phyloP scores from a whole-genome alignment of 2,888 invertebrate genomes.

The Drosophila buzzatii region DNA sequence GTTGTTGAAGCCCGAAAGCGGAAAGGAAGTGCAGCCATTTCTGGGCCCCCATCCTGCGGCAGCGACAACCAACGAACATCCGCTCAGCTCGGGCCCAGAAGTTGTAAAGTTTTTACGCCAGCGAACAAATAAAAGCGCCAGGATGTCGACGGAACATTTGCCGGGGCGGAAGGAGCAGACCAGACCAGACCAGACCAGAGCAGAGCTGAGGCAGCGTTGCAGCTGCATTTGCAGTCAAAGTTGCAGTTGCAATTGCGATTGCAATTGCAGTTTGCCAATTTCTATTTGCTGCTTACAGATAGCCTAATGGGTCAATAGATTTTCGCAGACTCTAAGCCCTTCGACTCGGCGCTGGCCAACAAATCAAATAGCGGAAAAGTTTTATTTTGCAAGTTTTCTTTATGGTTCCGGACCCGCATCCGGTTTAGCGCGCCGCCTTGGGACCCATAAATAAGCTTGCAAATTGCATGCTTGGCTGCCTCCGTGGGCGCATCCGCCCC shows the following conservation, averaged over 20 bases:
- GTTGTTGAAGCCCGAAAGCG: slow-evolving; percentile 11
- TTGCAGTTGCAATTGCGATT: slow-evolving; percentile 32
- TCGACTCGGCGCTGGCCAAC: slow-evolving; percentile 56
- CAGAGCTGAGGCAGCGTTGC: slow-evolving; percentile 16
- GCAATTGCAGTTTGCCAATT: slow-evolving; percentile 44
- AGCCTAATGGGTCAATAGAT: slow-evolving; percentile 63
- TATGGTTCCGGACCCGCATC: slow-evolving; percentile 60
- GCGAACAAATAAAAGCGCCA: slow-evolving; percentile 69
- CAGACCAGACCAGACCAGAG: slow-evolving; percentile 31
- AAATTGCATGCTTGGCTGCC: slow-evolving; percentile 72
- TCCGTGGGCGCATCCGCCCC: slow-evolving; percentile 36
- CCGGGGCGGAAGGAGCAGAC: neutral
- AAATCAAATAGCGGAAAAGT: slow-evolving; percentile 78
- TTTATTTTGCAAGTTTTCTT: slow-evolving; percentile 76
- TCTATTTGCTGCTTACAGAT: slow-evolving; percentile 52
- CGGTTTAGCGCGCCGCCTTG: slow-evolving; percentile 41
- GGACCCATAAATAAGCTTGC: slow-evolving; percentile 70
- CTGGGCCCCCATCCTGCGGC: slow-evolving; percentile 70
- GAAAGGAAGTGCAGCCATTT: slow-evolving; percentile 74
- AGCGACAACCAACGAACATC: slow-evolving; percentile 61
- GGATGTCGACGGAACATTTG: slow-evolving; percentile 49
- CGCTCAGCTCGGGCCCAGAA: slow-evolving; percentile 55
- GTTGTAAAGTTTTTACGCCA: slow-evolving; percentile 66
- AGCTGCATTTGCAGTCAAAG: slow-evolving; percentile 6
- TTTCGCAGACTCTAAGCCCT: slow-evolving; percentile 31